Evolutionary conservation across 2,113 vertebrate genomes (phyloP), one percentile per base, ranked within the genome.

Genomic region (Passer montanus): DNA sequence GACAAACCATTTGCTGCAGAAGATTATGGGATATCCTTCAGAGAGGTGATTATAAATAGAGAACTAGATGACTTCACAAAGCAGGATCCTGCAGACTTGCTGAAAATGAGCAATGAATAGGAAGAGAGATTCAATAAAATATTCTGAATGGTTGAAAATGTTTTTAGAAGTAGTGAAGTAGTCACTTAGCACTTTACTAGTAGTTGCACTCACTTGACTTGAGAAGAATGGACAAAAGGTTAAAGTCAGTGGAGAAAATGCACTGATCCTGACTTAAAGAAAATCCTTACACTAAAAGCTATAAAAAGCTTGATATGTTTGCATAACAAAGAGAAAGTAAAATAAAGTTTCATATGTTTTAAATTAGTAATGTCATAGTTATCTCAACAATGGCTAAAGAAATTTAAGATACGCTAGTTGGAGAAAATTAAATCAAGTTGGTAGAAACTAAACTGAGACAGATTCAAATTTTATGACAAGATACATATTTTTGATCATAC

Each of bases 161-260:
- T 6, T 72, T 14, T 28, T 64, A 11, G n/a, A 80, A 77, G 21
- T 46, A 66, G 24, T 69, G 24, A 91, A 88, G 14, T 10, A 27
- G 30, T n/a, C 1, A 0, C 62, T 24, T 46, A 46, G 5, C 12
- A 17, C 13, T 56, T 33, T 33, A 14, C 4, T 33, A 56, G 20
- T 56, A 56, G 31, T 33, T 33, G 12, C 31, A 56, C 55, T 56
- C 31, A 33, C 20, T 33, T 28, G 39, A 37, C 9, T 80, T 83
- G 33, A 80, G 37, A 72, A 84, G 4, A 3, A 73, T 24, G 8
- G 19, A n/a, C 68, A 31, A 76, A 83, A 77, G 10, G 33, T 15
- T 41, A 47, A 37, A 73, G 5, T 56, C 26, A 63, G 7, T 33
- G 33, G 55, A 79, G 19, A 79, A 70, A 90, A 79, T 30, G 3